Evolutionary conservation across 2,797 vertebrate species (phyloP).

Genomic region (Glossophaga mutica): DNA sequence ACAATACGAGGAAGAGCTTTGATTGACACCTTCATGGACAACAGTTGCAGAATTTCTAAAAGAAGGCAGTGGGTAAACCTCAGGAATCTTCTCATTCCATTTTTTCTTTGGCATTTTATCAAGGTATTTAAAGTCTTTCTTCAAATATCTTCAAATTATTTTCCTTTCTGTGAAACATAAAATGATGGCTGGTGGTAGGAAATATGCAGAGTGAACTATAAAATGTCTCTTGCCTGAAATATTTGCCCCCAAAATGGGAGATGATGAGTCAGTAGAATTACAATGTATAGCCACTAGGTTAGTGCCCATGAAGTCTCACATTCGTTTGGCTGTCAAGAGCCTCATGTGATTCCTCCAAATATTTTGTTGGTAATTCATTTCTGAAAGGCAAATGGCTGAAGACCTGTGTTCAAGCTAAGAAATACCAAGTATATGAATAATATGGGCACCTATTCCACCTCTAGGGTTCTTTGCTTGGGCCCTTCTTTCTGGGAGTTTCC

Average conservation of each 20-base stretch:
- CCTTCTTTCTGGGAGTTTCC: neutral
- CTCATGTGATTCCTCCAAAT: neutral
- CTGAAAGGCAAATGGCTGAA: neutral
- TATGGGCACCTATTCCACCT: neutral
- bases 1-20: neutral
- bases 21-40: neutral
- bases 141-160: neutral
- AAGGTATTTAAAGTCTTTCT: neutral
- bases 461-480: neutral
- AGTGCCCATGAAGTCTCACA: neutral
- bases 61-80: neutral
- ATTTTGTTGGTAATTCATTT: neutral
- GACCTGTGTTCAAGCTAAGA: neutral
- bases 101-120: neutral
- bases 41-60: neutral
- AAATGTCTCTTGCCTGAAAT: conserved; percentile 7
- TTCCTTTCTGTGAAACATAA: neutral
- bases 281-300: neutral
- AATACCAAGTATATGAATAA: neutral
- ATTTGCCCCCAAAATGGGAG: neutral
- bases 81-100: neutral
- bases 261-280: neutral
- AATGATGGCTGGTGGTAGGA: neutral
- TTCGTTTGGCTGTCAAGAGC: neutral
- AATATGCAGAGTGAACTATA: neutral